These are phyloP conservation scores for Abrostola tripartita DNA, from an alignment of 2,888 invertebrate genomes.

Conservation along the genomic window DNA sequence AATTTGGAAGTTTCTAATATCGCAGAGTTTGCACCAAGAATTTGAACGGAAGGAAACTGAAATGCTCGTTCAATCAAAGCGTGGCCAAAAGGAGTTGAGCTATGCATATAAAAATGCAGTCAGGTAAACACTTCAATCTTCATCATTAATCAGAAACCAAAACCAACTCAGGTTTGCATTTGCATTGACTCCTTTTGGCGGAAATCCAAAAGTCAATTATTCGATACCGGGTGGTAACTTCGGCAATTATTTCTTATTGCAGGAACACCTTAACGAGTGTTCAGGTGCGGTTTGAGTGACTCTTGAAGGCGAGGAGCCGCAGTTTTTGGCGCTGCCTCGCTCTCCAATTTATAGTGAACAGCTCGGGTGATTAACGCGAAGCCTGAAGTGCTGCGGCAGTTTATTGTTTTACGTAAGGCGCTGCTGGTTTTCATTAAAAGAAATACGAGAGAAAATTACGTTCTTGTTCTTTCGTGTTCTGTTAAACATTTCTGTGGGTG, in stretches of 20 bases:
- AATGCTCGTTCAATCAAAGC: neutral
- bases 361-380: constrained; percentile 63
- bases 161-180: constrained; percentile 35
- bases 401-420: constrained; percentile 43
- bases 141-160: constrained; percentile 41
- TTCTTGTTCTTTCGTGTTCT: neutral
- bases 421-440: constrained; percentile 15
- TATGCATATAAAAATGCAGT: constrained; percentile 4
- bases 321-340: constrained; percentile 75
- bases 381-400: constrained; percentile 35
- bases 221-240: constrained; percentile 72
- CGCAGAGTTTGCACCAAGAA: constrained; percentile 39
- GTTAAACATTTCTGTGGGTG: neutral
- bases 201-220: constrained; percentile 84
- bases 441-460: neutral
- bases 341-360: constrained; percentile 75
- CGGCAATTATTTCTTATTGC: constrained; percentile 83
- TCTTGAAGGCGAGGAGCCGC: constrained; percentile 69
- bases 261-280: constrained; percentile 80
- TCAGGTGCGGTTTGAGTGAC: constrained; percentile 75
- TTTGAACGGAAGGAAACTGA: constrained; percentile 16
- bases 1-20: constrained; percentile 36
- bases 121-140: constrained; percentile 14
- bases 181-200: constrained; percentile 67
- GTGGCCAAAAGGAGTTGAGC: neutral